These are phyloP conservation scores for Cephonodes hylas DNA, from an alignment of 2,888 invertebrate species.

Conservation along the genomic window DNA sequence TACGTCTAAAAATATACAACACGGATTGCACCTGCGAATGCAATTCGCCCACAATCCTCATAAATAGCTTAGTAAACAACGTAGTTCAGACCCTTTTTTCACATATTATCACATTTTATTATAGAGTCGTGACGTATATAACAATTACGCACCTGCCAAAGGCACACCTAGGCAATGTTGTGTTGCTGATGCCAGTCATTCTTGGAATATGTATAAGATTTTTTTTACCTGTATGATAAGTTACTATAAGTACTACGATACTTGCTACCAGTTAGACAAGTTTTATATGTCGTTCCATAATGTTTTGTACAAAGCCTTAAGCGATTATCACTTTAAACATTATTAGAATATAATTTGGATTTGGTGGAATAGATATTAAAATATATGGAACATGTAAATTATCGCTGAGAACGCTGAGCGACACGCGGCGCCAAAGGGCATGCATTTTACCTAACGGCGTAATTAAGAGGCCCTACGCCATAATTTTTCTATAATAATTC, in stretches of 20 bases:
- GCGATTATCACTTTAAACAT: no score
- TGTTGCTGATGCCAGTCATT: not conserved
- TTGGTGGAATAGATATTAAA: no score
- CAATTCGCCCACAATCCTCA: constrained; percentile 33
- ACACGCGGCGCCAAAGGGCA: constrained; percentile 41
- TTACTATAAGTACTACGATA: not conserved
- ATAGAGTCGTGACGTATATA: not conserved
- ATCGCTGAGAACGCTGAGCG: constrained; percentile 42
- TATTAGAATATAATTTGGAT: no score
- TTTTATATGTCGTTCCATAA: not conserved
- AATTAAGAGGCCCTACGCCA: constrained; percentile 36
- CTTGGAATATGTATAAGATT: not conserved
- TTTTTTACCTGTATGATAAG: not conserved
- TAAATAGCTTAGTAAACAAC: constrained; percentile 21
- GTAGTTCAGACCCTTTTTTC: not conserved
- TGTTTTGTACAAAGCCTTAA: not conserved
- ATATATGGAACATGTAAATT: no score
- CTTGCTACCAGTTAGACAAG: not conserved
- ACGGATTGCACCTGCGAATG: constrained; percentile 69
- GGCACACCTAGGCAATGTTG: not conserved
- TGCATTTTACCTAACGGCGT: constrained; percentile 39
- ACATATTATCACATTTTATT: not conserved
- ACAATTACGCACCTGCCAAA: not conserved
- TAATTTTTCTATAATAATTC: constrained; percentile 62
- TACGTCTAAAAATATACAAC: constrained; percentile 67